Base-by-base conservation (phyloP, 2,888 invertebrate genomes). In the Gymnoscelis rufifasciata region DNA sequence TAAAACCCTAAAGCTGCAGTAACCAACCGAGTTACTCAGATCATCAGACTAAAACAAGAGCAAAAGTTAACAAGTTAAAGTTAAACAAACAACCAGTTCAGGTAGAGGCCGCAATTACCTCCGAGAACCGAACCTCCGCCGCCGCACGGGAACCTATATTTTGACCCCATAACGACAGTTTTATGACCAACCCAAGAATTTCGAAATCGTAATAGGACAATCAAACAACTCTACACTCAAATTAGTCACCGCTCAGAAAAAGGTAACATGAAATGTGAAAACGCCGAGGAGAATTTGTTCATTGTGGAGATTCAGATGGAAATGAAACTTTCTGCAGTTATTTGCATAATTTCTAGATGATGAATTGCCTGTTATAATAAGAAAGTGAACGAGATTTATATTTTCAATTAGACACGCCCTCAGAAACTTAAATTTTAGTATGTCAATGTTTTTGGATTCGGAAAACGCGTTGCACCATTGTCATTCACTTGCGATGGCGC, bases 401-500 rank as follows among this genome's bases (percentile, higher is more conserved):
- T 59, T 42, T 53, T 43, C 45, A 41, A 60, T 60, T 62, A 60
- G 60, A 68, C 74, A 76, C 75, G 72, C 69, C 70, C 72, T 68
- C 65, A 3, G 70, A 60, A 66, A 72, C 69, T 71, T 64, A 64
- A 71, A 75, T 77, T 81, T 81, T 3, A 65, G 74, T 74, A 74
- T 68, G 66, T 72, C 71, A 67, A 63, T 66, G 64, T 73, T 74
- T 81, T 78, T 68, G 68, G 78, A 83, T 80, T 78, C 71, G 56
- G 74, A 77, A 78, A 75, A 75, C 71, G 68, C 72, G 73, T 71
- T 75, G 71, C 74, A 74, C 76, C 76, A 78, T 72, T 72, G 73
- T 68, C 71, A 77, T 79, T 81, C 71, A 78, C 80, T 82, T 77
- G 74, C 76, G 71, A 77, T 74, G 83, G 83, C 83, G 83, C 83